Conservation (phyloP, 2,797 vertebrate genomes). For the Geotrypetes seraphini region DNA sequence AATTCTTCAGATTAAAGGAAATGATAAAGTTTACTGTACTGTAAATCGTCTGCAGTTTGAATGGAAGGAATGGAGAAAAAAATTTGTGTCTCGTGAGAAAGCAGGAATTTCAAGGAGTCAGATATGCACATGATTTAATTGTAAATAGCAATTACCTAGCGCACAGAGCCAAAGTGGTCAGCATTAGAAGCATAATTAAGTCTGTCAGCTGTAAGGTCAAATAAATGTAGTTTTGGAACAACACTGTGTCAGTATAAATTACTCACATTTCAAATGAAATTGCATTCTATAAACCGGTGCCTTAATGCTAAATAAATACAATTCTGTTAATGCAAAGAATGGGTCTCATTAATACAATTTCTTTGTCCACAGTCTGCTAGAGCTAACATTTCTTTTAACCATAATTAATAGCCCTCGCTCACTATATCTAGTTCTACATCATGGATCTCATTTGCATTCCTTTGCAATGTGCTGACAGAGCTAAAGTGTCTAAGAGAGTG, state of each 20-base stretch:
- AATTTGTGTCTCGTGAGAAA: no score
- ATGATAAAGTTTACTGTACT: no score
- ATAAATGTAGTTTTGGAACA: constrained; percentile 53
- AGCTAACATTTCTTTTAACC: constrained; percentile 47
- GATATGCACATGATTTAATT: constrained; percentile 27
- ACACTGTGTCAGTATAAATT: constrained; percentile 52
- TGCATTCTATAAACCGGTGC: constrained; percentile 49
- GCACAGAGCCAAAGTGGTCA: constrained; percentile 47
- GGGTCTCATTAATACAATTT: constrained; percentile 33
- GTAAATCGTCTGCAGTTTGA: no score
- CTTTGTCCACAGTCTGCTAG: constrained; percentile 37
- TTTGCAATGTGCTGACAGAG: constrained; percentile 46
- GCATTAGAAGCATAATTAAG: constrained; percentile 54
- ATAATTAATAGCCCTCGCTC: constrained; percentile 55
- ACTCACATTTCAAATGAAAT: constrained; percentile 55
- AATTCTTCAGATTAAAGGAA: no score
- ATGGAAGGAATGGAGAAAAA: no score
- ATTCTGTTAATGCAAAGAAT: constrained; percentile 41
- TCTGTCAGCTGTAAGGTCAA: constrained; percentile 58
- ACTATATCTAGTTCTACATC: constrained; percentile 40
- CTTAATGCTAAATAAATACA: constrained; percentile 60
- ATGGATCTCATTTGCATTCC: constrained; percentile 53
- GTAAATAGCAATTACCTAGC: constrained; percentile 35
- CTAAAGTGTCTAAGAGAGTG: constrained; percentile 42
- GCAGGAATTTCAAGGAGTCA: constrained; percentile 28